These are phyloP conservation scores for Ictalurus punctatus DNA, from an alignment of 2,113 vertebrate species.

Conservation along the genomic window DNA sequence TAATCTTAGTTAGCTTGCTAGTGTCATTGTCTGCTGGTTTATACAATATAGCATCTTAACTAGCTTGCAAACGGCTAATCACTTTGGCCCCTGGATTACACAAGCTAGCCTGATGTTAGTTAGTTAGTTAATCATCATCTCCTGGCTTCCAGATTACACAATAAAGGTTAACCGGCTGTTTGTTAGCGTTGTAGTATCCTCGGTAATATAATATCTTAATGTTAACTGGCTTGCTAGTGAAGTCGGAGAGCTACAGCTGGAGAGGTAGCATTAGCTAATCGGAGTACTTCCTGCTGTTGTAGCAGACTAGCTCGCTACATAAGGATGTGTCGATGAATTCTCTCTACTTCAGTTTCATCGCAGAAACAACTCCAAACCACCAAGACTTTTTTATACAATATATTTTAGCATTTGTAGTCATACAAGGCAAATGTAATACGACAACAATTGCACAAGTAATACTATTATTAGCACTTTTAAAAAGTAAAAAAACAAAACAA, in stretches of 20 bases:
- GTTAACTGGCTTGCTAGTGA: neutral
- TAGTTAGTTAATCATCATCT: neutral
- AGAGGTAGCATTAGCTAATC: neutral
- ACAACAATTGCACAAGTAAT: neutral
- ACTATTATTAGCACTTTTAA: neutral
- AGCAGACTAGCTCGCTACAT: neutral
- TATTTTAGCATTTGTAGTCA: slow-evolving; percentile 2
- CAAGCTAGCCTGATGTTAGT: neutral
- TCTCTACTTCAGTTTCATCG: neutral
- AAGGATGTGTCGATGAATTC: neutral
- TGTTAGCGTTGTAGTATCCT: neutral
- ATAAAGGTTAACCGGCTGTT: neutral
- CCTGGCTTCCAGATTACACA: neutral
- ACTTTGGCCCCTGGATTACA: neutral
- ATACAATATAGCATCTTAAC: neutral
- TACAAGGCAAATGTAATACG: neutral
- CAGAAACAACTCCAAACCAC: neutral
- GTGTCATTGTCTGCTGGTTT: neutral
- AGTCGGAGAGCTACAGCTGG: neutral
- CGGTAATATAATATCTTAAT: neutral
- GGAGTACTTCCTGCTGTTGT: neutral
- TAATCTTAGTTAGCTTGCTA: neutral
- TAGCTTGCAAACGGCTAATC: neutral
- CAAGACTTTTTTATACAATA: neutral
- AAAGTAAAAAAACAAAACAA: neutral